Evolutionary conservation across 2,888 invertebrate species (phyloP).

Genomic region (Epinotia nisella): DNA sequence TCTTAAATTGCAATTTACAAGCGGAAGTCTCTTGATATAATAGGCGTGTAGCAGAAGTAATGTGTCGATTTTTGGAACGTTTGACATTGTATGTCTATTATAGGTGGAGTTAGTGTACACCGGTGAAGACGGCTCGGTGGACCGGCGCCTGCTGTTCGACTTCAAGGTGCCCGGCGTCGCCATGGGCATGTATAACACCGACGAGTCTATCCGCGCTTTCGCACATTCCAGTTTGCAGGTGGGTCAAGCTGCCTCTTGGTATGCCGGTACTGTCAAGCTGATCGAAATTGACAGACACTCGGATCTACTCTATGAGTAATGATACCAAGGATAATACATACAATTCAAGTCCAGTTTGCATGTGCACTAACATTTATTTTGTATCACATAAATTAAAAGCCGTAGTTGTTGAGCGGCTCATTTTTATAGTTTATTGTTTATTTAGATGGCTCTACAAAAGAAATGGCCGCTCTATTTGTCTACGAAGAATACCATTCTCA

Average conservation of each 20-base stretch:
- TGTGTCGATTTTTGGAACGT: no score
- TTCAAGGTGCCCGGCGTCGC: slow-evolving; percentile 91
- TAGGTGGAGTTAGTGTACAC: slow-evolving; percentile 91
- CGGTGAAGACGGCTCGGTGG: slow-evolving; percentile 84
- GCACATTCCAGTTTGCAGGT: slow-evolving; percentile 95
- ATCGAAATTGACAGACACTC: no score
- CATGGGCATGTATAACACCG: slow-evolving; percentile 96
- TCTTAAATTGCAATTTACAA: no score
- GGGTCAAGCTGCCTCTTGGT: neutral
- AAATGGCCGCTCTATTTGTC: slow-evolving; percentile 95
- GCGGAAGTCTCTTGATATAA: no score
- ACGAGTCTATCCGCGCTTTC: slow-evolving; percentile 92
- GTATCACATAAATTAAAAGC: neutral
- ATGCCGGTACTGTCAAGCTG: no score
- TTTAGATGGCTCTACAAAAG: slow-evolving; percentile 89
- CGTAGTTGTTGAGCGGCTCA: slow-evolving; percentile 2
- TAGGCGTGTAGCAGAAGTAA: no score
- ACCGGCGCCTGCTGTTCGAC: slow-evolving; percentile 86
- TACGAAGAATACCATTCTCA: slow-evolving; percentile 96
- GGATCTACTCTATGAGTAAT: no score
- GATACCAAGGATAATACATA: no score
- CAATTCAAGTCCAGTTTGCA: slow-evolving; percentile 89
- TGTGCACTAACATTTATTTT: slow-evolving; percentile 46
- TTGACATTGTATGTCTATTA: neutral
- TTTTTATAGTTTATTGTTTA: slow-evolving; percentile 49